Evolutionary conservation across 2,797 vertebrate species (phyloP).

Genomic region (Tragopan temminckii): DNA sequence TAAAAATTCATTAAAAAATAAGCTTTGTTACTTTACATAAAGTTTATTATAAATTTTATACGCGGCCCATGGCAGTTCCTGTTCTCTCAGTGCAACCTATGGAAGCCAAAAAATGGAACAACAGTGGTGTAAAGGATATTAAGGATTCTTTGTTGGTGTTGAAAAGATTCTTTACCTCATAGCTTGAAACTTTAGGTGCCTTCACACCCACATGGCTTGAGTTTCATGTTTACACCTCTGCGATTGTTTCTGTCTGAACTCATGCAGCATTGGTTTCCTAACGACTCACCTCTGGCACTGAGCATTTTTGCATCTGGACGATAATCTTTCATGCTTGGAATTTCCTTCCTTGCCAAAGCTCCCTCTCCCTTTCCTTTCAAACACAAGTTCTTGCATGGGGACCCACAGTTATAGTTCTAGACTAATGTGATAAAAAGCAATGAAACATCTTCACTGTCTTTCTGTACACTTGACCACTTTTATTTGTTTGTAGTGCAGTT

Average conservation of each 20-base stretch:
- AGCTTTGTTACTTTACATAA: no score
- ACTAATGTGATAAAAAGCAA: neutral
- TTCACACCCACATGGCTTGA: neutral
- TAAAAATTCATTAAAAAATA: no score
- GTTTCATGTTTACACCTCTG: neutral
- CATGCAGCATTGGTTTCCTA: rapidly evolving
- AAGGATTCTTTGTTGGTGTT: neutral
- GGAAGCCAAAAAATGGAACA: no score
- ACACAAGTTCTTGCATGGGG: neutral
- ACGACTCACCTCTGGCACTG: neutral
- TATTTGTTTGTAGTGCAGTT: neutral
- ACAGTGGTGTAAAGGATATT: neutral
- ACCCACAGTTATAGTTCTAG: neutral
- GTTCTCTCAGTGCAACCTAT: no score
- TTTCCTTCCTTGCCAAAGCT: neutral
- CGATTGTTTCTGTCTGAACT: neutral
- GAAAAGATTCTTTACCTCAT: neutral
- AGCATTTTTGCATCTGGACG: neutral
- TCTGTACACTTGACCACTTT: neutral
- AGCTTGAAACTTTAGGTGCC: neutral
- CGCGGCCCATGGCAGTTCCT: no score
- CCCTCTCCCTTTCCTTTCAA: neutral
- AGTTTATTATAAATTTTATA: no score
- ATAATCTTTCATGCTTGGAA: neutral
- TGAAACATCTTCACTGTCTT: neutral